These are phyloP conservation scores for Adelognathus sp. DNA, from an alignment of 2,888 invertebrate species.

Conservation along the genomic window DNA sequence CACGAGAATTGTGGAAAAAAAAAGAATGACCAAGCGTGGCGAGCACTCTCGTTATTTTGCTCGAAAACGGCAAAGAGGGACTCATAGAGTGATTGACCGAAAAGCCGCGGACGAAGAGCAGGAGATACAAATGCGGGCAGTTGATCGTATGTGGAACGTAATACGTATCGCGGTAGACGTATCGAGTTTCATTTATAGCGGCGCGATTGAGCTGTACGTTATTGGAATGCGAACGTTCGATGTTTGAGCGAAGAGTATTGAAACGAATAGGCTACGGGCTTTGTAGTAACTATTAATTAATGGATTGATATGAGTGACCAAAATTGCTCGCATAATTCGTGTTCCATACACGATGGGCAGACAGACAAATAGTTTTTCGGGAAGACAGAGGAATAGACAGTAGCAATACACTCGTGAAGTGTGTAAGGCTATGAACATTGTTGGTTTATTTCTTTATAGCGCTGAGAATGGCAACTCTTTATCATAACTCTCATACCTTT, in stretches of 20 bases:
- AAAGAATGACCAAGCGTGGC: neutral
- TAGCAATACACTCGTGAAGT: no score
- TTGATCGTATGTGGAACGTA: neutral
- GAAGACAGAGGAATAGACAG: no score
- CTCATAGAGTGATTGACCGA: neutral
- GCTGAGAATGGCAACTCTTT: no score
- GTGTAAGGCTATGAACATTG: no score
- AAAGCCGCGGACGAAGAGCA: neutral
- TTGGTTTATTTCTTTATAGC: no score
- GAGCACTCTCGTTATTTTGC: neutral
- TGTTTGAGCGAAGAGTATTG: neutral
- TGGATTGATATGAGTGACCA: neutral
- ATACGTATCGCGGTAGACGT: neutral
- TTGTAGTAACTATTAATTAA: neutral
- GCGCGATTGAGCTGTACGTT: neutral
- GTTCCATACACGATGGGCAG: neutral
- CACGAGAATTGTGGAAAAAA: conserved; percentile 17
- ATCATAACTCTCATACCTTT: no score
- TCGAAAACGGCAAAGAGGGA: conserved; percentile 2
- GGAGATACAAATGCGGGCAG: neutral
- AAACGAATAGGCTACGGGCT: neutral
- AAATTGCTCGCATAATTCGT: neutral
- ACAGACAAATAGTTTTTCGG: no score
- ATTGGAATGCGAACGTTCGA: neutral
- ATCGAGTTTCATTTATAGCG: neutral